Evolutionary conservation across 2,797 vertebrate genomes (phyloP).

Genomic region (Chanos chanos): DNA sequence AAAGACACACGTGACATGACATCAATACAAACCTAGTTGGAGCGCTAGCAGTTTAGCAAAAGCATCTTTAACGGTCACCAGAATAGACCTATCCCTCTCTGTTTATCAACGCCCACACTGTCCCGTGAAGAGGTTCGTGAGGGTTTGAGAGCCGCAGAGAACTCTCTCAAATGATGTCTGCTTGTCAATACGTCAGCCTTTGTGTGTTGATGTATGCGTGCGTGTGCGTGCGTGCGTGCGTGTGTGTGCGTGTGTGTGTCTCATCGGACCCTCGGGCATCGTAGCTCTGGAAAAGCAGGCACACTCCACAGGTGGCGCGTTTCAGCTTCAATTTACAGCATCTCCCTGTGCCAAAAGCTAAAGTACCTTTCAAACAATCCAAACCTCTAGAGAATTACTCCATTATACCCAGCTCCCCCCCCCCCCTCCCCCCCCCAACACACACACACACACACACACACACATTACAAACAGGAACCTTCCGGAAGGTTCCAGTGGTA

Average conservation of each 20-base stretch:
- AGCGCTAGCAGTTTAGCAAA: too few species aligned
- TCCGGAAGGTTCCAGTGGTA: background rate
- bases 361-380: too few species aligned
- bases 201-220: slow-evolving; percentile 15
- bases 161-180: slow-evolving; percentile 23
- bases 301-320: background rate
- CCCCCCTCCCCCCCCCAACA: background rate
- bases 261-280: slow-evolving; percentile 10
- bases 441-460: background rate
- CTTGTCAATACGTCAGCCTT: slow-evolving; percentile 14
- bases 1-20: background rate
- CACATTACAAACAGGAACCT: slow-evolving; percentile 3
- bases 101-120: slow-evolving; percentile 11
- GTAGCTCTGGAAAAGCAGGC: slow-evolving; percentile 2
- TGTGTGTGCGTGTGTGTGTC: slow-evolving; percentile 1
- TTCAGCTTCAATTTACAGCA: background rate
- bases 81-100: too few species aligned
- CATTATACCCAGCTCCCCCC: too few species aligned
- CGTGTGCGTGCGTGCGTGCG: slow-evolving; percentile 7
- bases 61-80: background rate
- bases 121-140: background rate
- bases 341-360: slow-evolving; percentile 20
- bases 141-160: background rate
- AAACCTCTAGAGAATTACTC: too few species aligned
- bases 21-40: background rate